A percentile compares a stretch with the other conserved stretches of the same genome.
Conservation (phyloP, 2,888 invertebrate species). For the Zelleria hepariella region DNA sequence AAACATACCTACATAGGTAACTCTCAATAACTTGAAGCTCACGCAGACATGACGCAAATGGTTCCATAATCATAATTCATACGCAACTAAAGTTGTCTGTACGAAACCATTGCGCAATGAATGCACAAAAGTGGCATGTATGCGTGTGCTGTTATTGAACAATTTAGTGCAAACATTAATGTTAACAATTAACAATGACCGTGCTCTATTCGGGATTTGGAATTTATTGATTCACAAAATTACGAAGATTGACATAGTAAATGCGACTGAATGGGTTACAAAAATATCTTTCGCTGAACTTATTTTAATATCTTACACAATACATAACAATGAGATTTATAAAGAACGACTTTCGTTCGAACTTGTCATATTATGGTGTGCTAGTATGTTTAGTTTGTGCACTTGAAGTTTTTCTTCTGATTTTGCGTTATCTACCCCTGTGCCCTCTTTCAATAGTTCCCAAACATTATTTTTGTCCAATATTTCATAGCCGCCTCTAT, state of each 20-base stretch:
- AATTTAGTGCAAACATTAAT: conserved; percentile 41
- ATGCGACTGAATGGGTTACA: conserved; percentile 39
- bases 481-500: conserved; percentile 69
- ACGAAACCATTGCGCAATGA: no score
- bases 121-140: neutral
- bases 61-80: no score
- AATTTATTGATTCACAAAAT: conserved; percentile 2
- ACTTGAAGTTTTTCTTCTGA: conserved; percentile 50
- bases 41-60: neutral
- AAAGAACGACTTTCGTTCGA: conserved; percentile 50
- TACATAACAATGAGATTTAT: conserved; percentile 62
- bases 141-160: conserved; percentile 15
- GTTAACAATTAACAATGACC: conserved; percentile 52
- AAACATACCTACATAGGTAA: neutral
- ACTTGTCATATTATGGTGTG: conserved; percentile 39
- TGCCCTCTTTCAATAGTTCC: conserved; percentile 73
- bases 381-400: conserved; percentile 41
- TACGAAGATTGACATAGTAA: neutral
- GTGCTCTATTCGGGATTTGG: conserved; percentile 31
- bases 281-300: conserved; percentile 60
- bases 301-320: conserved; percentile 56
- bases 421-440: conserved; percentile 41
- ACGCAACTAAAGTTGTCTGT: no score
- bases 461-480: conserved; percentile 74
- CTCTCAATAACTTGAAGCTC: neutral